Conservation (phyloP, 2,797 vertebrate genomes). For the Nasua narica region DNA sequence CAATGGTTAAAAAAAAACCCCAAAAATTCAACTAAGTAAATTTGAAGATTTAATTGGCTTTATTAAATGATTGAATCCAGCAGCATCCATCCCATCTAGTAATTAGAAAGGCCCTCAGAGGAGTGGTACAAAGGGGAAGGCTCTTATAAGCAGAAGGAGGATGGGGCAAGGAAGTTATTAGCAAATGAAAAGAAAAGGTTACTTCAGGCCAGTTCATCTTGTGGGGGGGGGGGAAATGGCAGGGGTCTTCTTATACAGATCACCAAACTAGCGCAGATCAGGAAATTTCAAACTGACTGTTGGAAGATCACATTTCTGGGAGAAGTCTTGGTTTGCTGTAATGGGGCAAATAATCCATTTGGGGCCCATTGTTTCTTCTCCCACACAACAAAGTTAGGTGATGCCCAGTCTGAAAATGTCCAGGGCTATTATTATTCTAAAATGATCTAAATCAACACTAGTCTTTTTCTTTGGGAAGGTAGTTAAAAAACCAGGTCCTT, state of each 20-base stretch:
- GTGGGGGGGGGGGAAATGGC: not conserved
- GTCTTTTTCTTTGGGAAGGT: not conserved
- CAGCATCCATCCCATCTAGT: not conserved
- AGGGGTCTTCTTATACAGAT: not conserved
- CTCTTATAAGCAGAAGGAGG: not conserved
- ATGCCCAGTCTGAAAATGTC: not conserved
- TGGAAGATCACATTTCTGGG: not conserved
- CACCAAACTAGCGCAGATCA: not conserved
- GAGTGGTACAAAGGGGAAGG: not conserved
- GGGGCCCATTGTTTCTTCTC: not conserved
- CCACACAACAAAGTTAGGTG: not conserved
- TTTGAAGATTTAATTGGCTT: not conserved
- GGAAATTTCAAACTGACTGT: not conserved
- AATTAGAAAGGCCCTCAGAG: not conserved
- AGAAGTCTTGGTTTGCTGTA: not conserved
- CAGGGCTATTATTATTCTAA: not conserved
- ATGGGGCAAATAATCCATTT: not conserved
- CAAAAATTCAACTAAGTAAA: not conserved
- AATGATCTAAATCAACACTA: not conserved
- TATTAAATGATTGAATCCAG: not conserved
- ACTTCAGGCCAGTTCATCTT: not conserved
- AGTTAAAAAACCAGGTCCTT: not conserved
- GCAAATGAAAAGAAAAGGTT: not conserved
- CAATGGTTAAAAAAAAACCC: not conserved
- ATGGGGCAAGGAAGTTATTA: not conserved